Evolutionary conservation across 1,140 invertebrate species (phyloP), one percentile per base, ranked within the genome.

Genomic region (Lasioglossum albipes): DNA sequence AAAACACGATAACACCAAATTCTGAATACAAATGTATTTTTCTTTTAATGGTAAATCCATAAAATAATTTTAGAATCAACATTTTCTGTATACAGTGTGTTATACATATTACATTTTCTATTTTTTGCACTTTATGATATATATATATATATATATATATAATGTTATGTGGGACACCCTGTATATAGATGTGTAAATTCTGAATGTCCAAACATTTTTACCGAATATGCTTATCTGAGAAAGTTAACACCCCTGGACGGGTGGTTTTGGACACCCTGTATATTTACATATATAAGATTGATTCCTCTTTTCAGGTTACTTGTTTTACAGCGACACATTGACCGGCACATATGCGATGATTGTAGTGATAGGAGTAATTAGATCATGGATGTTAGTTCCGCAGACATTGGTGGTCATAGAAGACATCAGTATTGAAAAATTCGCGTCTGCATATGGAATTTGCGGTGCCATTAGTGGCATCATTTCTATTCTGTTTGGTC

Each of bases 381-480:
- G 92, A 41, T 91, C 92, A 4, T 93, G 91, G 90, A 54, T 94
- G 7, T 79, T 90, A 0, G 91, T 91, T 69, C 89, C 87, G 67
- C 91, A 92, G 62, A 86, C 92, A n/a, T 79, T 94, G 54, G 91
- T 91, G 10, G 88, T 94, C 10, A 91, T 93, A 0, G 93, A 94
- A 86, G 89, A 93, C 70, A 85, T 92, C 42, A 87, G 82, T 42
- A 85, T 93, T 68, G 92, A 94, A 54, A 91, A 92, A 81, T 92
- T 93, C 79, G 91, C 93, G 36, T 92, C 92, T 7, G 93, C 92
- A 12, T 93, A 93, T 74, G 93, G 93, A 2, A 87, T 94, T 68
- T 92, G 85, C 72, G 88, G 91, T 0, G 87, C 93, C 41, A 91
- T 94, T 22, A 91, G 86, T 71, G 93, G 93, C 22, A 54, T 91